Base-by-base conservation (phyloP, 2,888 invertebrate species). In the Nesidiocoris tenuis region DNA sequence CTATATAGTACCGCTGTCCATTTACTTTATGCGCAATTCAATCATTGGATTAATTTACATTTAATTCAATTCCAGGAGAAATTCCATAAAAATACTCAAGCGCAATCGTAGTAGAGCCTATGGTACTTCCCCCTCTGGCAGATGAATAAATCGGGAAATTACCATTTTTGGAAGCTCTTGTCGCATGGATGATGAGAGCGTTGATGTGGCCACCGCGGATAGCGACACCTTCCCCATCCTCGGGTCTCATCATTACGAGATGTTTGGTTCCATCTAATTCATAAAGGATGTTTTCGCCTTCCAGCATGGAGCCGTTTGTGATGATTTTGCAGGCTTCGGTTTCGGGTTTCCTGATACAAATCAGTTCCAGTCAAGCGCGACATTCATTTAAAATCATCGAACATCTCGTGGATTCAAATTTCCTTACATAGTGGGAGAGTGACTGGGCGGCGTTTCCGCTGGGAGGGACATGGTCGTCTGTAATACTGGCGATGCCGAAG, bases 181-280 rank as follows among this genome's bases (percentile, higher is more conserved):
- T 96, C 64, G 98, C 98, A 82, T 97, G 94, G 59, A 98, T 96
- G 79, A 98, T 91, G 72, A 99, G 89, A 0, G 96, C 97, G 84
- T 98, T 96, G 0, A 95, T 90, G 78, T 93, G 90, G 5, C 98
- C 98, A 7, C 98, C 98, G 77, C 95, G 89, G 57, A 96, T 91
- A 80, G 95, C 95, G 0, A 95, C 94, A 1, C 94, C 95, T 78
- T 96, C 96, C 1, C 75, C 67, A 82, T 93, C 93, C 23, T 92
- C 90, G 1, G 87, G 83, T 81, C 90, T 91, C 83, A 95, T 95
- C 78, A 91, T 86, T 59, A 94, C 88, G 79, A 96, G 87, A 86
- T 91, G 91, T 78, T 90, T 87, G 79, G 89, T 89, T 71, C 95
- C 92, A 82, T 95, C 94, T 23, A 94, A 86, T 82, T 93, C 91